Evolutionary conservation across 2,113 vertebrate genomes (phyloP).

Genomic region (Deroptyus accipitrinus): DNA sequence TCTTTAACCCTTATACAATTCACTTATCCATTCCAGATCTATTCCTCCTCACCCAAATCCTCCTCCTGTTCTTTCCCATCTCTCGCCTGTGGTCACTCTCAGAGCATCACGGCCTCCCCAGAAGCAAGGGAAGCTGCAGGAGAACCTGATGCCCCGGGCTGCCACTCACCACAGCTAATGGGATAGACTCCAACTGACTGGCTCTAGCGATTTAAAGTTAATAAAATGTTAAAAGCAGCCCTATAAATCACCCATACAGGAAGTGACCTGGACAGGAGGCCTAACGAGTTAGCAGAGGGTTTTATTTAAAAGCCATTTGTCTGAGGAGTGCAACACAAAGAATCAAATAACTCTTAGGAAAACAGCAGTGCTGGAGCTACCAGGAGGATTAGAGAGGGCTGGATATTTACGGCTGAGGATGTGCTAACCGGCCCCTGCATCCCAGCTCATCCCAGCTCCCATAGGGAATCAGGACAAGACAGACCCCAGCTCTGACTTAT

Average conservation of each 20-base stretch:
- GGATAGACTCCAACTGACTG: conserved; percentile 9
- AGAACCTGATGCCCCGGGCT: background rate
- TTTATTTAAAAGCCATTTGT: conserved; percentile 51
- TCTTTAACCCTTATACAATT: background rate
- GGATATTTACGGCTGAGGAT: background rate
- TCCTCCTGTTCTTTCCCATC: background rate
- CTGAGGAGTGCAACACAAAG: conserved; percentile 5
- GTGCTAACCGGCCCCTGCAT: background rate
- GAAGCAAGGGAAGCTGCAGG: background rate
- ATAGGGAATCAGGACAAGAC: background rate
- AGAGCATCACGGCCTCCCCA: rapidly evolving
- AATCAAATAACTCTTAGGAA: conserved; percentile 54
- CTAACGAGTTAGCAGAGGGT: conserved; percentile 14
- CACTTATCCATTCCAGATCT: background rate
- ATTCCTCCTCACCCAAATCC: background rate
- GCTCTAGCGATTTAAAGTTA: background rate
- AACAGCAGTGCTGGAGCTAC: background rate
- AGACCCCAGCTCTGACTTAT: background rate
- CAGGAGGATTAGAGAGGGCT: background rate
- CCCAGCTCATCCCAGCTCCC: background rate
- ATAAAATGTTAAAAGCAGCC: conserved; percentile 40
- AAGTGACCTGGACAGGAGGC: conserved; percentile 45
- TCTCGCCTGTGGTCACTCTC: rapidly evolving
- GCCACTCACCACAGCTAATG: background rate
- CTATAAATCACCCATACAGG: conserved; percentile 25